Evolutionary conservation across 2,797 vertebrate species (phyloP), one percentile per base, ranked within the genome.

Genomic region (Acanthornis magna): DNA sequence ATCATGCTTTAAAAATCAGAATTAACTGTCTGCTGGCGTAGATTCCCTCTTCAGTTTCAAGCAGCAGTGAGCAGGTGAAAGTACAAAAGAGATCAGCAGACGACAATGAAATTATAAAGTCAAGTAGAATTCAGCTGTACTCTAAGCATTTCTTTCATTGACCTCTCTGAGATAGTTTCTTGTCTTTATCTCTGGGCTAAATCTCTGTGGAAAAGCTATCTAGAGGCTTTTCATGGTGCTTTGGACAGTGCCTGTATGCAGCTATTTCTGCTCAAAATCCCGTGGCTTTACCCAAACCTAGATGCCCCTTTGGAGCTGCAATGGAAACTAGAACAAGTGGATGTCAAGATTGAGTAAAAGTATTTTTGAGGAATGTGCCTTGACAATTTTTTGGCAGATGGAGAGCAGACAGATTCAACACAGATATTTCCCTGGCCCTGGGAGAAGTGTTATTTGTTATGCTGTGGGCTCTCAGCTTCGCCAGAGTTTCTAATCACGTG

Each of bases 351-450:
- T 58, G 83, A 94, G 76, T 84, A 76, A 53, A 96, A 96, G 79
- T 94, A 65, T 94, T 92, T 96, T 95, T 92, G 81, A 89, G 77
- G 95, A 97, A 97, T 93, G 93, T 73, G 67, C 88, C 82, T 55
- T 96, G 97, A 97, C 93, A 13, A 14, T 80, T 97, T 96, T 68
- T 96, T 97, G 97, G 97, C 97, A 96, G 91, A 58, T 78, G 76
- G 85, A 91, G 85, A 91, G 84, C 95, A 95, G 93, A 71, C 63
- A 93, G 80, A 85, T 92, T 77, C 68, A 63, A 66, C 72, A n/a
- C 66, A 92, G 97, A 88, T 67, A 85, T 32, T 91, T 95, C 71
- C 34, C 95, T 95, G 94, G 93, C 34, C 34, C 58, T 63, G 84
- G 68, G 91, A 76, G 75, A 89, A 92, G 66, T 63, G 58, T 74